Percentiles rank a stretch among this genome's conserved stretches.
Conservation (phyloP, 1,140 invertebrate species). For the Drosophila melanica region DNA sequence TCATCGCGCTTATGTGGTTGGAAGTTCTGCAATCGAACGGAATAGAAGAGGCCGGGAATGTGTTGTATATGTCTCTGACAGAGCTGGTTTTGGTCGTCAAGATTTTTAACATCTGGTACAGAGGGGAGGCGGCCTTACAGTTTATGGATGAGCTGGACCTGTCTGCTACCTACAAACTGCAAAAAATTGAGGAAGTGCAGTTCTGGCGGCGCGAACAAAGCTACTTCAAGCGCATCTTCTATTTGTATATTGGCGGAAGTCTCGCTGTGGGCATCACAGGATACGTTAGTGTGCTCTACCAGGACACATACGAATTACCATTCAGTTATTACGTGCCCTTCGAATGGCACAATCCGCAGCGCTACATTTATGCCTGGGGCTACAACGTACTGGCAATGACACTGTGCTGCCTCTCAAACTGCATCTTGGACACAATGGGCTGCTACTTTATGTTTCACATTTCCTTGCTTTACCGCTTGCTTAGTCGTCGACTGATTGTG, state of each 20-base stretch:
- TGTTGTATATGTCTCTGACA: constrained; percentile 74
- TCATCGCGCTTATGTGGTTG: constrained; percentile 67
- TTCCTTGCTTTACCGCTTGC: constrained; percentile 51
- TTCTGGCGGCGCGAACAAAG: constrained; percentile 48
- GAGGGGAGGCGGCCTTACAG: constrained; percentile 21
- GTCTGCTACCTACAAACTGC: constrained; percentile 23
- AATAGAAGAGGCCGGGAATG: constrained; percentile 57
- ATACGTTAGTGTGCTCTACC: constrained; percentile 53
- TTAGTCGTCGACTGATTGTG: constrained; percentile 51
- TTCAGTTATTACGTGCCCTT: constrained; percentile 75
- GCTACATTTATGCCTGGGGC: constrained; percentile 65
- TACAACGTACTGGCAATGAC: constrained; percentile 69
- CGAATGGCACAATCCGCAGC: constrained; percentile 56
- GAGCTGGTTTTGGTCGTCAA: constrained; percentile 57
- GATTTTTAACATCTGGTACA: constrained; percentile 66
- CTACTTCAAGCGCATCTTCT: constrained; percentile 52
- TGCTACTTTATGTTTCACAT: constrained; percentile 77
- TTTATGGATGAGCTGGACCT: constrained; percentile 46
- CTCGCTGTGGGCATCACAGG: constrained; percentile 37
- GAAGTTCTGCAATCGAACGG: constrained; percentile 50
- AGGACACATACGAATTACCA: constrained; percentile 59
- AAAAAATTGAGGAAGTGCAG: constrained; percentile 21
- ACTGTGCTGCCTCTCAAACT: constrained; percentile 61
- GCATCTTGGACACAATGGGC: constrained; percentile 59
- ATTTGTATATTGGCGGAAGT: constrained; percentile 40